Evolutionary conservation across 2,797 vertebrate genomes (phyloP).

Genomic region (Gymnothorax reevesii): DNA sequence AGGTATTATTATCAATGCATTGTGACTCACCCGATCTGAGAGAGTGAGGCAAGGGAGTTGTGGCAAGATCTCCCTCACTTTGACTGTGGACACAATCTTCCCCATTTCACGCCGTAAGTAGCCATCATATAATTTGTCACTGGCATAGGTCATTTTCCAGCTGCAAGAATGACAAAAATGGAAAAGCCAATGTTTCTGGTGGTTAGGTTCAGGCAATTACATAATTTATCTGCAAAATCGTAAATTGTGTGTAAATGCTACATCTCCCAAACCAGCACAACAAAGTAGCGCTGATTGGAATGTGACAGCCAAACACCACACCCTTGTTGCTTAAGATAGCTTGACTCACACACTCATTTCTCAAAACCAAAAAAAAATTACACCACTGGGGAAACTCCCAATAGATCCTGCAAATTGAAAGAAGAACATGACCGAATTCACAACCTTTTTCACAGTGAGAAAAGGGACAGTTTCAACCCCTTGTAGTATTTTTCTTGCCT

Average conservation of each 20-base stretch:
- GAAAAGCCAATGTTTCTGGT: not conserved
- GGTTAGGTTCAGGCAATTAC: not conserved
- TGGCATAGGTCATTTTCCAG: not conserved
- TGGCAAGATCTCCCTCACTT: not conserved
- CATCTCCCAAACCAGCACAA: not conserved
- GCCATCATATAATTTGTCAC: not conserved
- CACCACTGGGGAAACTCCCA: not conserved
- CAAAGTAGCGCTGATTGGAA: not conserved
- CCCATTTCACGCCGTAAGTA: not conserved
- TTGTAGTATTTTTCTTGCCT: too few relatives aligned
- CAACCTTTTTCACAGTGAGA: not conserved
- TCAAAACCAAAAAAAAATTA: not conserved
- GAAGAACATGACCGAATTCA: not conserved
- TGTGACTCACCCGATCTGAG: conserved; percentile 2
- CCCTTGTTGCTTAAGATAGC: not conserved
- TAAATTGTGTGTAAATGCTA: not conserved
- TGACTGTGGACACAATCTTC: not conserved
- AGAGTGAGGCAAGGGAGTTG: conserved; percentile 8
- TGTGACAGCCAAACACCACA: not conserved
- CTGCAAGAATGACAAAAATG: not conserved
- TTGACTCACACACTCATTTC: not conserved
- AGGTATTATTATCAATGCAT: not conserved
- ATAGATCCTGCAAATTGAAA: not conserved
- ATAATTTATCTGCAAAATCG: not conserved
- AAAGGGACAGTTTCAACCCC: not conserved